phyloP scores from a whole-genome alignment of 2,797 vertebrate species.

The Synanceia verrucosa region DNA sequence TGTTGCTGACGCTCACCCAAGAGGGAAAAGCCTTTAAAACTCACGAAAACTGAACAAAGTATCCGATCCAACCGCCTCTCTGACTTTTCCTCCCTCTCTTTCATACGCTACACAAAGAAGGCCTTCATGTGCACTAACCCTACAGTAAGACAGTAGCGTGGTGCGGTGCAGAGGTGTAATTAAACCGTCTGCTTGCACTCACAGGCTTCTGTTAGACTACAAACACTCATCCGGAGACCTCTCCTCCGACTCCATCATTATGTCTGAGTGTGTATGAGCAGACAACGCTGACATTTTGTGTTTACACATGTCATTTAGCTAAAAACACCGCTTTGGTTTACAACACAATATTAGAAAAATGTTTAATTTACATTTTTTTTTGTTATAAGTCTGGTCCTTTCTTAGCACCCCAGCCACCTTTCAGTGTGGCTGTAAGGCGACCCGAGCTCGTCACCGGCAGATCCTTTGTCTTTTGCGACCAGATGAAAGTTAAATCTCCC shows the following conservation, averaged over 20 bases:
- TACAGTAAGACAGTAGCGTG: constrained; percentile 64
- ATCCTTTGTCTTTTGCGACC: constrained; percentile 69
- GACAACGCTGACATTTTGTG: constrained; percentile 24
- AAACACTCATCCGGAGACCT: constrained; percentile 62
- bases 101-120: constrained; percentile 49
- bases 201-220: constrained; percentile 57
- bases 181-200: constrained; percentile 68
- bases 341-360: background rate
- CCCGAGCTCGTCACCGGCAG: constrained; percentile 55
- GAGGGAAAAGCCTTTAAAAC: background rate
- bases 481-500: constrained; percentile 68
- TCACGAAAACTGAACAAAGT: constrained; percentile 10
- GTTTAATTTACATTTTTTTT: background rate
- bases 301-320: constrained; percentile 3
- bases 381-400: background rate
- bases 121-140: constrained; percentile 57
- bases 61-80: constrained; percentile 8
- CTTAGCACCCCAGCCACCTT: constrained; percentile 49
- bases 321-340: background rate
- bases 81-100: constrained; percentile 10
- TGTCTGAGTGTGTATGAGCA: constrained; percentile 27
- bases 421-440: constrained; percentile 37
- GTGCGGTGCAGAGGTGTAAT: constrained; percentile 68
- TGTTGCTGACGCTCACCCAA: background rate
- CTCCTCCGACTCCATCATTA: constrained; percentile 59